Evolutionary conservation across 2,113 vertebrate species (phyloP).

Genomic region (Balaeniceps rex): DNA sequence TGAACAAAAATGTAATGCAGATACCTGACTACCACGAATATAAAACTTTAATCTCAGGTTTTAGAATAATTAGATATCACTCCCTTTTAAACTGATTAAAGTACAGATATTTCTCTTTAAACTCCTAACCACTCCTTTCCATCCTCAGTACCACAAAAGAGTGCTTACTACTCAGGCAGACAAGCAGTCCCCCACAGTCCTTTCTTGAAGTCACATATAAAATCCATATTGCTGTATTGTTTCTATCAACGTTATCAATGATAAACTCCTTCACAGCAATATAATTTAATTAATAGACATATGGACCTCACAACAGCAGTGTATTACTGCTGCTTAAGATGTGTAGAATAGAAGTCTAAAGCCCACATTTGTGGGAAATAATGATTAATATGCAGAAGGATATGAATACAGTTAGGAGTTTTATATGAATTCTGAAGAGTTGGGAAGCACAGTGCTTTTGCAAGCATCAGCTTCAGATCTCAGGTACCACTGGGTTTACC

Average conservation of each 20-base stretch:
- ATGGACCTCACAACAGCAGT: not conserved
- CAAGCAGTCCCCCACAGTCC: not conserved
- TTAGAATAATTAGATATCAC: not conserved
- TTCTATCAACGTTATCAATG: not conserved
- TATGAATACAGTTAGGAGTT: not conserved
- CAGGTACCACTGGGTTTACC: conserved; percentile 61
- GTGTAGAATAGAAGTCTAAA: not conserved
- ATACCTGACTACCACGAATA: conserved; percentile 5
- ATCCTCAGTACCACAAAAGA: not conserved
- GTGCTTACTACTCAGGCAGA: not conserved
- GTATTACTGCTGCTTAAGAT: not conserved
- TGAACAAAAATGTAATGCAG: conserved; percentile 50
- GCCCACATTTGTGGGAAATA: not conserved
- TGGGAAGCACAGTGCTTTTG: not conserved
- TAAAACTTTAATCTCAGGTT: conserved; percentile 23
- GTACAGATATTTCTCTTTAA: not conserved
- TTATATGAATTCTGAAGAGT: not conserved
- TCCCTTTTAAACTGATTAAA: conserved; percentile 23
- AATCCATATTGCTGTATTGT: conserved; percentile 1
- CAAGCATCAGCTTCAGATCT: conserved; percentile 1
- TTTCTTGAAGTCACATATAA: not conserved
- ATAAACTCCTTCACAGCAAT: not conserved
- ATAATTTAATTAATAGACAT: not conserved
- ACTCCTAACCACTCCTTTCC: not conserved
- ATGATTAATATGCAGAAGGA: not conserved